phyloP scores from a whole-genome alignment of 2,888 invertebrate genomes.

The Cerastis leucographa region DNA sequence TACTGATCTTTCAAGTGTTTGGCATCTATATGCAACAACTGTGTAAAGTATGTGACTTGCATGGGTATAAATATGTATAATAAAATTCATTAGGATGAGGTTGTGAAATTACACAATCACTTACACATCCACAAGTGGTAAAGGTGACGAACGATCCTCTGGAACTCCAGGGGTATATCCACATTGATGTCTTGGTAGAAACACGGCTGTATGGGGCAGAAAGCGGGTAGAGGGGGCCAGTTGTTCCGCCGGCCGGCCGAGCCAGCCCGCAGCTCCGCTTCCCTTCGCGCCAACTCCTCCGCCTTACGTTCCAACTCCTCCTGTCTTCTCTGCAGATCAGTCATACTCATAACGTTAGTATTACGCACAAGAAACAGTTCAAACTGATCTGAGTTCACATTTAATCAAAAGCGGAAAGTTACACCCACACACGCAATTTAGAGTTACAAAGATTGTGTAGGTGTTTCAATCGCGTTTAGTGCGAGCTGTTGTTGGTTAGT shows the following conservation, averaged over 20 bases:
- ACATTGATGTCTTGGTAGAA: slow-evolving; percentile 99
- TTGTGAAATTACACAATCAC: slow-evolving; percentile 80
- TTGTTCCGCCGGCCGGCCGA: slow-evolving; percentile 95
- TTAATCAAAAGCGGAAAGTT: slow-evolving; percentile 64
- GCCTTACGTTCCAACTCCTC: slow-evolving; percentile 98
- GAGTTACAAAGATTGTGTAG: slow-evolving; percentile 52
- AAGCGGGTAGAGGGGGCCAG: slow-evolving; percentile 99
- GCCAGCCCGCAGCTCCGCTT: slow-evolving; percentile 94
- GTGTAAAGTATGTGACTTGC: not conserved
- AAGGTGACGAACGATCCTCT: slow-evolving; percentile 97
- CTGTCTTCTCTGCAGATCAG: slow-evolving; percentile 93
- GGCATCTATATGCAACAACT: not conserved
- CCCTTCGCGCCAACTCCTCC: slow-evolving; percentile 96
- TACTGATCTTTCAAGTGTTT: not conserved
- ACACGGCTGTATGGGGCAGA: slow-evolving; percentile 98
- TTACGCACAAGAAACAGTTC: slow-evolving; percentile 24
- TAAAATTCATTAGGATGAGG: slow-evolving; percentile 2
- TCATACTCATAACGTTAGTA: slow-evolving; percentile 58
- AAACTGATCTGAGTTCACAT: slow-evolving; percentile 39
- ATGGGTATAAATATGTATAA: not conserved
- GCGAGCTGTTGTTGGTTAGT: slow-evolving; percentile 12
- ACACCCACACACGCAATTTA: slow-evolving; percentile 63
- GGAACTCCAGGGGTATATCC: slow-evolving; percentile 99
- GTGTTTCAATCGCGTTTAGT: slow-evolving; percentile 44
- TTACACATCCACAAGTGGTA: slow-evolving; percentile 99